Conservation (phyloP, 2,797 vertebrate species). For the Falco biarmicus region DNA sequence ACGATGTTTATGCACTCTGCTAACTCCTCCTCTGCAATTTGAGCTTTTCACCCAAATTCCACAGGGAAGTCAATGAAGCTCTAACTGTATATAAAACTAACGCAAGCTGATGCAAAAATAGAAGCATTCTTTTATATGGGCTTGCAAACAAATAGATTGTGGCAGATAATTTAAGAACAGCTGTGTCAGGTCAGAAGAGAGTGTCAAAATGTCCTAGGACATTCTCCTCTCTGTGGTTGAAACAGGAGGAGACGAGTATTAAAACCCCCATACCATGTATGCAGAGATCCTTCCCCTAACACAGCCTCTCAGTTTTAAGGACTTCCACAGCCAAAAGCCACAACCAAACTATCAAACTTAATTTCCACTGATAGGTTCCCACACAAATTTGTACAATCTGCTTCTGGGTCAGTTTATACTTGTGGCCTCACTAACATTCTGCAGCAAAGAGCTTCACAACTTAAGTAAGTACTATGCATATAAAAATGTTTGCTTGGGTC, state of each 20-base stretch:
- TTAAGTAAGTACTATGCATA: neutral
- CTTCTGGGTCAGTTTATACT: conserved; percentile 27
- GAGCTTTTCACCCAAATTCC: conserved; percentile 27
- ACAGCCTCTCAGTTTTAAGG: conserved; percentile 3
- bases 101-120: neutral
- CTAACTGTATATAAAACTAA: neutral
- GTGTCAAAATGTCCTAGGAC: conserved; percentile 38
- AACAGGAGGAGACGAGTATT: neutral
- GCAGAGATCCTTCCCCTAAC: neutral
- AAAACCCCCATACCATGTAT: neutral
- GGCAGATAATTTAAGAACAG: conserved; percentile 11
- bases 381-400: conserved; percentile 10
- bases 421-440: neutral
- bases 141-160: conserved; percentile 6
- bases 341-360: conserved; percentile 6
- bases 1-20: neutral
- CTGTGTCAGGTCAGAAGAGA: conserved; percentile 10
- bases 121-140: neutral
- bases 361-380: conserved; percentile 13
- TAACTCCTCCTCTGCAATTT: conserved; percentile 5
- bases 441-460: neutral
- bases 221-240: neutral
- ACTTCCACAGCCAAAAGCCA: conserved; percentile 37
- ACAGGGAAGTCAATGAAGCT: neutral
- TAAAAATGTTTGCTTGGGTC: conserved; percentile 37